Evolutionary conservation across 2,797 vertebrate species (phyloP), one percentile per base, ranked within the genome.

Genomic region (Intellagama lesueurii): DNA sequence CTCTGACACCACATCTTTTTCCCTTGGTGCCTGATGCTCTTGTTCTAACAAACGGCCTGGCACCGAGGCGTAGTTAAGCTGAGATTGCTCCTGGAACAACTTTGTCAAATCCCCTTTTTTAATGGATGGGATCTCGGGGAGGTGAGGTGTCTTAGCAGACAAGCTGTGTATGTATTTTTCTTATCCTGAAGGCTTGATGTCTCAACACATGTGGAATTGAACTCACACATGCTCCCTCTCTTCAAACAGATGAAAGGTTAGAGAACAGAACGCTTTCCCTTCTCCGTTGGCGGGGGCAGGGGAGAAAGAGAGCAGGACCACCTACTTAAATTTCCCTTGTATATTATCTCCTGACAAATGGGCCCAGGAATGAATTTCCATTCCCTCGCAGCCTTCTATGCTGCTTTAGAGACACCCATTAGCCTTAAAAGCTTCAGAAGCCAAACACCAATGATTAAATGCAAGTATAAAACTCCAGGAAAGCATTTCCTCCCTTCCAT

Each of bases 331-430:
- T 93, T 93, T 86, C 93, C 91, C 89, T 87, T 77, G 84, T 80
- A 89, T 92, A 83, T 88, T 19, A 80, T 60, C 72, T 73, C 89
- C 91, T 95, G 93, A 94, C 91, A 93, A 94, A 94, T 90, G 16
- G 93, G 86, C 88, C 83, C 85, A 91, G 94, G 92, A 95, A 94
- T 94, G 93, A 93, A 93, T 94, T 93, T 91, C 93, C 91, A 75
- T 90, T 88, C 52, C 40, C 90, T 76, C 78, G 90, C 89, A 87
- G 78, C 82, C 80, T 87, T 87, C 81, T 84, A 92, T 85, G 85
- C 89, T 90, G 75, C 88, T 78, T 93, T 81, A 47, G 52, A 92
- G 87, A 88, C 90, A 89, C 90, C 89, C 89, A 93, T 95, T 96
- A 95, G 89, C 92, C 89, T 94, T 95, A 93, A 94, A 93, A 95